Base-by-base conservation (phyloP, 2,113 vertebrate species). In the Nothocercus nigrocapillus region DNA sequence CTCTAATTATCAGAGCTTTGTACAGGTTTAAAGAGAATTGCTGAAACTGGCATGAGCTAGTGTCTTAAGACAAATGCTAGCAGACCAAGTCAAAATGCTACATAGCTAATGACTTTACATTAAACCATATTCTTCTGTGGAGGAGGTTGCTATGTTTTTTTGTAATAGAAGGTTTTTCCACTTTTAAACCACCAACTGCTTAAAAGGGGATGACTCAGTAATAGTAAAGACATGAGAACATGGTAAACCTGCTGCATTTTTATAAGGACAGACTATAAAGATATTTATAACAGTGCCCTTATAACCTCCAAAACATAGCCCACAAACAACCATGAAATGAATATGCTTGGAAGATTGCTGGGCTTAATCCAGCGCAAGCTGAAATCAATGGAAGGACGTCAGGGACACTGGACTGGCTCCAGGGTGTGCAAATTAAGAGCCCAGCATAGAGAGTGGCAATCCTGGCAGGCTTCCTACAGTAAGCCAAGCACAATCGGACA, bases 251-350 rank as follows among this genome's bases (percentile, higher is more conserved):
- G 49, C 42, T 64, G 56, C 36, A 45, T 80, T 95, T 95, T 90
- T 67, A 51, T 64, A 70, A 90, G 68, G 85, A 38, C 88, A 88
- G 77, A 70, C 61, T 81, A 91, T 63, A 80, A 91, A 85, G 63
- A 56, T 83, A 95, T 88, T 96, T 93, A 45, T 94, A 94, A 81
- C 61, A 81, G 11, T 59, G 82, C 9, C 28, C 38, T 94, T 76
- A 64, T 15, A 94, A 90, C 47, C 82, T 93, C 85, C 68, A 94
- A 83, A 95, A 59, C 38, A 82, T 21, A 96, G 53, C 34, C 54
- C 64, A 95, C 87, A 89, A 95, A 28, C 75, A 91, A 34, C 51
- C 34, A 72, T 64, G 82, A 95, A 94, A 95, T 85, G 8, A 91
- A 95, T 95, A 95, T 15, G 28, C 78, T 94, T 83, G 59, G 63